Percentiles rank a stretch among this genome's conserved stretches.
Evolutionary conservation across 2,113 vertebrate genomes (phyloP).

Genomic region (Misgurnus mizolepis): DNA sequence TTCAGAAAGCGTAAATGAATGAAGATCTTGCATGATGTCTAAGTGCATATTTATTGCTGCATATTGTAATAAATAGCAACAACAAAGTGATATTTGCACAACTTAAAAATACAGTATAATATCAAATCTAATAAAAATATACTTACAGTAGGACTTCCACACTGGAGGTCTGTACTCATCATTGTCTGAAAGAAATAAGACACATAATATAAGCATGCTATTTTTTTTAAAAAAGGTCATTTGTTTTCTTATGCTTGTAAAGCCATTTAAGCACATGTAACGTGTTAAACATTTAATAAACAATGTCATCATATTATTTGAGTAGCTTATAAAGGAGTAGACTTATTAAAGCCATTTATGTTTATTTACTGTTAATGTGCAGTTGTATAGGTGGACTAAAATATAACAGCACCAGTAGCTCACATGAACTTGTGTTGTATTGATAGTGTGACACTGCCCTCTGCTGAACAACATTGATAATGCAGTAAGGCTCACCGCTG

Average conservation of each 20-base stretch:
- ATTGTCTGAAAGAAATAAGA: conserved; percentile 78
- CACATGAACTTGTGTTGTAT: neutral
- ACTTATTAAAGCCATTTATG: neutral
- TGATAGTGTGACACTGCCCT: neutral
- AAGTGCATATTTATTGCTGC: too few relatives aligned
- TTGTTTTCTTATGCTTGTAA: neutral
- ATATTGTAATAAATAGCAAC: too few relatives aligned
- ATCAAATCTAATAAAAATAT: conserved; percentile 26
- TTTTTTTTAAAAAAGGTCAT: too few relatives aligned
- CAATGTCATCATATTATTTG: too few relatives aligned
- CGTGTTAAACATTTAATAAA: too few relatives aligned
- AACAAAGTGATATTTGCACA: neutral
- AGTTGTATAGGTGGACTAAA: too few relatives aligned
- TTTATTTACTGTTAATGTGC: too few relatives aligned
- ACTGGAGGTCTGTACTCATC: conserved; percentile 90
- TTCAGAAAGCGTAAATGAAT: neutral
- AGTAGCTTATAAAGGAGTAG: too few relatives aligned
- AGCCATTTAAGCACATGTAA: neutral
- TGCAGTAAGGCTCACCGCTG: neutral
- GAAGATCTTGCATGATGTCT: neutral
- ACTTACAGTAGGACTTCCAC: conserved; percentile 92
- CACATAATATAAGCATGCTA: too few relatives aligned
- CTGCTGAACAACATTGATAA: neutral
- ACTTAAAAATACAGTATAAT: neutral
- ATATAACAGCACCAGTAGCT: too few relatives aligned